Evolutionary conservation across 2,113 vertebrate genomes (phyloP).

Genomic region (Anseranas semipalmata): DNA sequence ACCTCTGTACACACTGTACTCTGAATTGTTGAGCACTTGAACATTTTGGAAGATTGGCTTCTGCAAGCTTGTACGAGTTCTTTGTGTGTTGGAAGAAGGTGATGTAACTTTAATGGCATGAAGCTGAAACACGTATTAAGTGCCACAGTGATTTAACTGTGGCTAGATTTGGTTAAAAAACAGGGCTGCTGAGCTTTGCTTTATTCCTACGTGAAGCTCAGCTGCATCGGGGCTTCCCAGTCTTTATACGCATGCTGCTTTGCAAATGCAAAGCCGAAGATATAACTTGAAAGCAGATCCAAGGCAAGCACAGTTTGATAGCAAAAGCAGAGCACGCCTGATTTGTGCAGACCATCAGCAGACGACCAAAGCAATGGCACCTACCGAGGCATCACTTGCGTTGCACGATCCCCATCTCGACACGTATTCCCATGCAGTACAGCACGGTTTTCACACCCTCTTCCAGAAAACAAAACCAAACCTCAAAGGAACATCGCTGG

Average conservation of each 20-base stretch:
- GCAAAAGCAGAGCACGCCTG: neutral
- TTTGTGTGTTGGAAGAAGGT: neutral
- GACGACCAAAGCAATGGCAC: neutral
- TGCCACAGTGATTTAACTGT: neutral
- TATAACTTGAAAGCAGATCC: neutral
- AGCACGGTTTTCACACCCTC: neutral
- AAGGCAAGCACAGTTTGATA: neutral
- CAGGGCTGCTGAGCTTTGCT: neutral
- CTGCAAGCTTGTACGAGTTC: neutral
- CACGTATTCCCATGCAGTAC: neutral
- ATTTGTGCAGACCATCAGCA: neutral
- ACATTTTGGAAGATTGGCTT: neutral
- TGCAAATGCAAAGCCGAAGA: neutral
- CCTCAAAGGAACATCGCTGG: neutral
- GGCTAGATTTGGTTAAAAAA: neutral
- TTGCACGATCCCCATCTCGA: neutral
- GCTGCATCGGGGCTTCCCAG: neutral
- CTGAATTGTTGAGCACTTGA: neutral
- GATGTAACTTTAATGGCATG: neutral
- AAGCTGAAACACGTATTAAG: neutral
- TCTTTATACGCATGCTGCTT: neutral
- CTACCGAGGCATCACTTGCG: neutral
- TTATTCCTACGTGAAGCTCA: neutral
- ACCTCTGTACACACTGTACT: neutral
- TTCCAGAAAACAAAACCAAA: constrained; percentile 16